Percentiles rank a stretch among this genome's conserved stretches.
Evolutionary conservation across 2,113 vertebrate species (phyloP).

Genomic region (Xiphophorus couchianus): DNA sequence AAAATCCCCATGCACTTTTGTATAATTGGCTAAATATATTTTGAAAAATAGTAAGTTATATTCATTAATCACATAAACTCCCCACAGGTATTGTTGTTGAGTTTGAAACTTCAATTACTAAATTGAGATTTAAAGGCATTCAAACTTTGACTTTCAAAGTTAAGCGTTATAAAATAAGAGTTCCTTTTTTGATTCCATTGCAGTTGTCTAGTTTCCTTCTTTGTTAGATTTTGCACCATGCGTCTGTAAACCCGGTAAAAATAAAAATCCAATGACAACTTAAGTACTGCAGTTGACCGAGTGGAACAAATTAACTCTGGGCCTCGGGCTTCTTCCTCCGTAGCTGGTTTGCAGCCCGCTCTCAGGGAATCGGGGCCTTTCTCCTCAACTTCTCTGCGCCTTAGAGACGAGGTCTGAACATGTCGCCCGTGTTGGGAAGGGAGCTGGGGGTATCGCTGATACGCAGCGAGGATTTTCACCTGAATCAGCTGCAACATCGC

Average conservation of each 20-base stretch:
- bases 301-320: conserved; percentile 22
- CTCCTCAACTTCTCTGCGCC: conserved; percentile 19
- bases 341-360: neutral
- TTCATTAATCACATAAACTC: neutral
- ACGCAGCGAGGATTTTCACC: neutral
- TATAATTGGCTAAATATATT: neutral
- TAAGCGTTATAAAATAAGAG: neutral
- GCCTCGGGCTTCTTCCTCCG: conserved; percentile 1
- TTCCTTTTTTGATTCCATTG: neutral
- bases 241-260: conserved; percentile 5
- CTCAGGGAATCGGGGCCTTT: neutral
- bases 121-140: neutral
- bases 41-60: neutral
- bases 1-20: neutral
- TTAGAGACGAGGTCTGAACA: conserved; percentile 8
- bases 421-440: conserved; percentile 8
- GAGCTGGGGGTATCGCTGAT: conserved; percentile 12
- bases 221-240: neutral
- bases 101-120: neutral
- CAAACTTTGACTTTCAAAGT: neutral
- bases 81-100: neutral
- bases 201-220: neutral
- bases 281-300: conserved; percentile 16
- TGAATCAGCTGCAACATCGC: neutral
- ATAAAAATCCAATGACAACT: neutral